Percentiles rank a stretch among this genome's conserved stretches.
These are phyloP conservation scores for Dromococcyx pavoninus DNA, from an alignment of 2,797 vertebrate species.

Conservation along the genomic window DNA sequence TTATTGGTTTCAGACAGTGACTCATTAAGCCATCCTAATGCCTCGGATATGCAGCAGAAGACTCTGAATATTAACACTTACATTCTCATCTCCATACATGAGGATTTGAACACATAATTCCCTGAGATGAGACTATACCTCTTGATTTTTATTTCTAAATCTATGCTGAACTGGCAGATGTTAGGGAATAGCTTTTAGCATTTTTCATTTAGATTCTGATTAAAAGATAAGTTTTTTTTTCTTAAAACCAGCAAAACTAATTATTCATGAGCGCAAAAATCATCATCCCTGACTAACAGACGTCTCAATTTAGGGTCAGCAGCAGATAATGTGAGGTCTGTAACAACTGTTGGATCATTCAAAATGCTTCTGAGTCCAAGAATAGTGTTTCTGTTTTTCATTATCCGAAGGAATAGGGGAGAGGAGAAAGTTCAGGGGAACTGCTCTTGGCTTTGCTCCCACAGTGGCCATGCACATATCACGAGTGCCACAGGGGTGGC, in stretches of 20 bases:
- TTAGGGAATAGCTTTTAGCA: constrained; percentile 63
- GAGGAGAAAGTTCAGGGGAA: constrained; percentile 37
- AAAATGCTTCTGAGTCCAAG: background rate
- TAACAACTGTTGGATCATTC: constrained; percentile 33
- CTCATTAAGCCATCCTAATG: constrained; percentile 55
- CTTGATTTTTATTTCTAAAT: constrained; percentile 77
- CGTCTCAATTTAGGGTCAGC: constrained; percentile 42
- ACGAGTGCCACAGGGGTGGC: fast-evolving
- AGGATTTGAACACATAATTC: constrained; percentile 73
- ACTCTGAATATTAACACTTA: constrained; percentile 58
- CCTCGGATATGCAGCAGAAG: constrained; percentile 37
- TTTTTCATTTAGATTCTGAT: constrained; percentile 75
- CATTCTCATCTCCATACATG: constrained; percentile 49
- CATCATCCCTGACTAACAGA: constrained; percentile 58
- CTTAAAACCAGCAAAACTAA: constrained; percentile 71
- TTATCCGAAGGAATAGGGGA: background rate
- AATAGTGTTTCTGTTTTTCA: constrained; percentile 29
- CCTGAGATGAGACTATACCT: constrained; percentile 69
- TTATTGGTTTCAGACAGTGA: constrained; percentile 55
- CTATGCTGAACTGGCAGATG: constrained; percentile 75
- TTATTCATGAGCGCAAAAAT: constrained; percentile 58
- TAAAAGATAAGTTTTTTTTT: constrained; percentile 70
- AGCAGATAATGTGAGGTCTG: constrained; percentile 51
- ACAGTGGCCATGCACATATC: background rate
- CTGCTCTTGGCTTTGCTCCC: background rate